Conservation (phyloP, 2,113 vertebrate species). For the Percina caprodes region DNA sequence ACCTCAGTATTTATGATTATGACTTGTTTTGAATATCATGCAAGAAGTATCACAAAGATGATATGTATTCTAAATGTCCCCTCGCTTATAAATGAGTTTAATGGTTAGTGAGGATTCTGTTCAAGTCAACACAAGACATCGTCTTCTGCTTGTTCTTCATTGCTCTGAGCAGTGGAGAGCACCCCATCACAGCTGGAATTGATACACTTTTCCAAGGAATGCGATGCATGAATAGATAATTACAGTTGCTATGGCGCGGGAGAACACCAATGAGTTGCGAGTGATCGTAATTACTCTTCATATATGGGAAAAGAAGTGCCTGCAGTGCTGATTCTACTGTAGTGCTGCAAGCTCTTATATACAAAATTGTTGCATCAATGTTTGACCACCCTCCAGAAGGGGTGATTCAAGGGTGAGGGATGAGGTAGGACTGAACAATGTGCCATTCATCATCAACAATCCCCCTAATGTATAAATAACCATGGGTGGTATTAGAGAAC, state of each 20-base stretch:
- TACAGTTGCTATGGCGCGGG: slow-evolving; percentile 65
- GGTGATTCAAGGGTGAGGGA: slow-evolving; percentile 26
- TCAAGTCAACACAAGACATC: slow-evolving; percentile 32
- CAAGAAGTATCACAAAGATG: not conserved
- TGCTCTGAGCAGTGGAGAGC: slow-evolving; percentile 20
- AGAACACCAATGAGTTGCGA: slow-evolving; percentile 66
- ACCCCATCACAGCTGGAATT: slow-evolving; percentile 56
- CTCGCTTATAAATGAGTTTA: not conserved
- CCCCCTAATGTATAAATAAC: slow-evolving; percentile 21
- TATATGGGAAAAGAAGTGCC: slow-evolving; percentile 58
- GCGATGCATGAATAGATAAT: slow-evolving; percentile 73
- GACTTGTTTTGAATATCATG: not conserved
- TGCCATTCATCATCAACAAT: slow-evolving; percentile 33
- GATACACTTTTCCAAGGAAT: slow-evolving; percentile 69
- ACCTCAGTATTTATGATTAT: not conserved
- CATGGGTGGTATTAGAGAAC: slow-evolving; percentile 22
- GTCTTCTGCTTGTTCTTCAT: not conserved
- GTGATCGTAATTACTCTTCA: slow-evolving; percentile 71
- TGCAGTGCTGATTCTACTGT: slow-evolving; percentile 41
- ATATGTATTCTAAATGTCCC: not conserved
- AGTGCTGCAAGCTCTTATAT: slow-evolving; percentile 36
- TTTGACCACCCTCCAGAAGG: slow-evolving; percentile 12
- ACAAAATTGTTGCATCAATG: slow-evolving; percentile 17
- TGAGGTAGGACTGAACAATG: slow-evolving; percentile 34
- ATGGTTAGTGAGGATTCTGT: slow-evolving; percentile 7